Conservation (phyloP, 2,113 vertebrate species). For the Psilopogon haemacephalus region DNA sequence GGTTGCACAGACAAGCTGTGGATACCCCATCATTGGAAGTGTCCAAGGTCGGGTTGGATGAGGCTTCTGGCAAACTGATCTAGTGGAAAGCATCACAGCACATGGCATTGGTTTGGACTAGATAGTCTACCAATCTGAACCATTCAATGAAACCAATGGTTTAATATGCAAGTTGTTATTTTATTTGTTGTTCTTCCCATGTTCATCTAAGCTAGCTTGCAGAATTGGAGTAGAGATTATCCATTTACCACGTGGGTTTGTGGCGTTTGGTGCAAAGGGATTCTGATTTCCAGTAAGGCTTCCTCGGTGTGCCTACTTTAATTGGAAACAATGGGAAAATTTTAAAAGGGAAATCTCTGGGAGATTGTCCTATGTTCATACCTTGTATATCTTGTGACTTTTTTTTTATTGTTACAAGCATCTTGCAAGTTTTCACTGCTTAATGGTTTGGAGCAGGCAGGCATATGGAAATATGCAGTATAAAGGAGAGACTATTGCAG, state of each 20-base stretch:
- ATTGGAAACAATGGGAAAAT: neutral
- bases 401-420: neutral
- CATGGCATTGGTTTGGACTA: neutral
- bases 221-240: neutral
- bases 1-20: neutral
- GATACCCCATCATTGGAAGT: neutral
- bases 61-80: neutral
- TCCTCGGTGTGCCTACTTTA: neutral
- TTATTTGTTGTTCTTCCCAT: neutral
- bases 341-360: neutral
- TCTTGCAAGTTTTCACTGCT: neutral
- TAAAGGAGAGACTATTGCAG: fast-evolving
- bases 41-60: neutral
- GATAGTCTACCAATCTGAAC: neutral
- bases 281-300: neutral
- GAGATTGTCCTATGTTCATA: neutral
- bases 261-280: neutral
- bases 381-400: neutral
- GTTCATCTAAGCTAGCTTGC: neutral
- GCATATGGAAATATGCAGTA: fast-evolving
- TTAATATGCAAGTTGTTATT: neutral
- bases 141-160: neutral
- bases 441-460: neutral
- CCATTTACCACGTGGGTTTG: neutral
- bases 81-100: neutral